Percentiles rank a stretch among this genome's conserved stretches.
Conservation (phyloP, 1,140 invertebrate species). For the Sycophaga agraensis region DNA sequence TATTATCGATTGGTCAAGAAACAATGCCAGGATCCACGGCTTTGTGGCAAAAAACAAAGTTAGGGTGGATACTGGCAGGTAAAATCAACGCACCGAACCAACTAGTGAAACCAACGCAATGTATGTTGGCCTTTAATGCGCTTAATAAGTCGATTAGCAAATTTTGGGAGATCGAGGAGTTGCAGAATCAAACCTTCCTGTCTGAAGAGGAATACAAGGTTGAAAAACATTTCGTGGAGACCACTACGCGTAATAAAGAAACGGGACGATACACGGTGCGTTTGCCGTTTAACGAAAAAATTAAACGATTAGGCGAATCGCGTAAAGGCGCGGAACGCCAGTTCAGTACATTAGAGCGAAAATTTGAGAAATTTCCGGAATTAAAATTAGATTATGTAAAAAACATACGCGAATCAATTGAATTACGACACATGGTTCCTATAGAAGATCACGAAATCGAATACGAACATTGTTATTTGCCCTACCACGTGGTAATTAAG, state of each 20-base stretch:
- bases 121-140: neutral
- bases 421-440: constrained; percentile 43
- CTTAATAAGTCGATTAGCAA: neutral
- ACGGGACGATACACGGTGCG: constrained; percentile 33
- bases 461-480: constrained; percentile 15
- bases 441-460: neutral
- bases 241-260: constrained; percentile 7
- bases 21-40: neutral
- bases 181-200: neutral
- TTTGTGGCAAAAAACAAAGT: neutral
- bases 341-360: constrained; percentile 27
- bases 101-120: neutral
- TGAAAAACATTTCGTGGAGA: constrained; percentile 2
- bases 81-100: neutral
- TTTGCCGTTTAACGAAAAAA: constrained; percentile 33
- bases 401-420: constrained; percentile 47
- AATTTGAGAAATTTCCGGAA: constrained; percentile 25
- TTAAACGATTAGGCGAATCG: constrained; percentile 32
- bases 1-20: neutral
- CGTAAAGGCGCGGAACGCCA: neutral
- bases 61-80: neutral
- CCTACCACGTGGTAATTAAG: constrained; percentile 23
- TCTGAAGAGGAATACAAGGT: neutral
- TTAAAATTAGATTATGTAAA: constrained; percentile 37
- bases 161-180: constrained; percentile 33